Evolutionary conservation across 2,113 vertebrate genomes (phyloP).

Genomic region (Megalops atlanticus): DNA sequence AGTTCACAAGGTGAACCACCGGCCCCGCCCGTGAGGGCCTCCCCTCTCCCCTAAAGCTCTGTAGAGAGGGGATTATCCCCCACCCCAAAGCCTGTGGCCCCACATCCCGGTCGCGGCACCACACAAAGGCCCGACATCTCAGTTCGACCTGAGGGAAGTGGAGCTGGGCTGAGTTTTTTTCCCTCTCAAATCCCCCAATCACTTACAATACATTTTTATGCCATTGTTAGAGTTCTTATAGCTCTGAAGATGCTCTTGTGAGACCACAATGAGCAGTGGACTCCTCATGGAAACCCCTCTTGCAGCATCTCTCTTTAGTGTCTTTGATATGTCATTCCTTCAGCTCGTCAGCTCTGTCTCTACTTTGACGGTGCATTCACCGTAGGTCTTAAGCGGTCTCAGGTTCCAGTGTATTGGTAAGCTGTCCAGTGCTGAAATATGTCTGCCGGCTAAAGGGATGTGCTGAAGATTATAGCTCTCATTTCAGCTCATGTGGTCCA

Average conservation of each 20-base stretch:
- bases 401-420: not conserved
- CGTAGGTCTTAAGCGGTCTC: not conserved
- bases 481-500: not conserved
- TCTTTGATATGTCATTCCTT: not conserved
- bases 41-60: not conserved
- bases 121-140: not conserved
- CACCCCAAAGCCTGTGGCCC: not conserved
- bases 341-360: not conserved
- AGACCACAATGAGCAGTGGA: not conserved
- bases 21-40: not conserved
- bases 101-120: not conserved
- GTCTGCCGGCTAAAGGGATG: not conserved
- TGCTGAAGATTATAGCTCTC: not conserved
- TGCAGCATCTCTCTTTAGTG: not conserved
- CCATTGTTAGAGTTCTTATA: not conserved
- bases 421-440: slow-evolving; percentile 20
- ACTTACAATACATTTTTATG: not conserved
- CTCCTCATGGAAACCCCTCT: not conserved
- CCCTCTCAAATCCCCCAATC: not conserved
- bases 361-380: not conserved
- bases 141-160: not conserved
- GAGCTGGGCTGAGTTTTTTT: not conserved
- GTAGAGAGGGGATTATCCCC: not conserved
- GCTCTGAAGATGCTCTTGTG: not conserved
- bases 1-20: slow-evolving; percentile 77